Base-by-base conservation (phyloP, 2,888 invertebrate species). In the Sminthurinus aureus region DNA sequence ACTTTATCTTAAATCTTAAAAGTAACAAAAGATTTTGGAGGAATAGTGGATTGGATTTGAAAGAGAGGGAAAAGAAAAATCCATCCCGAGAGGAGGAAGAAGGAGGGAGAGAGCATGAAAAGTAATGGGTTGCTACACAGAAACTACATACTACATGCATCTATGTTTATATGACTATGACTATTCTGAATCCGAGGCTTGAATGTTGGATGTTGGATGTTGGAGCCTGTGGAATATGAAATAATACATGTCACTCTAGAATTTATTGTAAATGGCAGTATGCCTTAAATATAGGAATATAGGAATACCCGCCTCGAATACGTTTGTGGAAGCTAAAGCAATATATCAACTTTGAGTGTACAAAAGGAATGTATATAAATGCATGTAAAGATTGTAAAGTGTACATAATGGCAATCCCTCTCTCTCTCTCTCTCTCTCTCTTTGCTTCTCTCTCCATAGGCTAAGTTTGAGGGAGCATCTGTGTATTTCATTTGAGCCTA, bases 171-270 rank as follows among this genome's bases (percentile, higher is more conserved):
- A 71, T 15, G 13, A 2, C 13, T 20, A 22, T 12, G 74, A 26
- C 18, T 51, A 64, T 20, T 20, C 20, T 58, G 77, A 51, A 58
- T 66, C n/a, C 66, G 8, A 24, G 26, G 71, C 20, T 24, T 13
- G 11, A 71, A 6, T 6, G 3, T 38, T 38, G 66, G 66, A 66
- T 12, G 15, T 15, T 15, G 6, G 66, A 66, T 6, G 20, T 6
- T 12, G 66, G 71, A 26, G 26, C 26, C 50, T 50, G n/a, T 22
- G 22, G 38, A 13, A 79, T 75, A 67, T 78, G 81, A 76, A 71
- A 84, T 81, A 84, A 67, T 78, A 58, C 69, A 78, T 84, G 81
- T 84, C 82, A 78, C 51, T 22, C 13, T 13, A 26, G 69, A 82
- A 78, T 78, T 82, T 77, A 82, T 82, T 26, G 67, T 78, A 77